phyloP scores from a whole-genome alignment of 2,113 vertebrate genomes.

The Microtus pennsylvanicus region DNA sequence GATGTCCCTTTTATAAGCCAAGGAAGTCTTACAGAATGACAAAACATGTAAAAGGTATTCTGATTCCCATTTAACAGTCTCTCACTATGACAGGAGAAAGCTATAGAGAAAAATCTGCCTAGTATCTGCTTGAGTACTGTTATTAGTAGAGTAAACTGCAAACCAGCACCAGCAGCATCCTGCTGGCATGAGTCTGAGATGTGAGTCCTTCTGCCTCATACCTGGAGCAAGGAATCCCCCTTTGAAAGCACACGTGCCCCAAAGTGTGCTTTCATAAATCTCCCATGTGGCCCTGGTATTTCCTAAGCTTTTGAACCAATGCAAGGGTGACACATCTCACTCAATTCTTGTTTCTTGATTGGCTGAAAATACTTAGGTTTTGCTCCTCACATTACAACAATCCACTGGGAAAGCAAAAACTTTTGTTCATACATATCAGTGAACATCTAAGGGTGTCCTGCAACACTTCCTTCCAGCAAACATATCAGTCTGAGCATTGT shows the following conservation, averaged over 20 bases:
- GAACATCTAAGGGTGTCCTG: constrained; percentile 90
- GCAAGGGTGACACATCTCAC: background rate
- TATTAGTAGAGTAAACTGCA: background rate
- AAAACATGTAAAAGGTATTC: background rate
- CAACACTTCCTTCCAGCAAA: constrained; percentile 86
- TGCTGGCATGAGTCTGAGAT: accelerated
- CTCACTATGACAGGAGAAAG: background rate
- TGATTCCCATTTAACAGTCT: background rate
- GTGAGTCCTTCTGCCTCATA: background rate
- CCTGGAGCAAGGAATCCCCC: background rate
- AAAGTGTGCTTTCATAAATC: background rate
- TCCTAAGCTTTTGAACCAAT: background rate
- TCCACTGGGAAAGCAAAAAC: constrained; percentile 78
- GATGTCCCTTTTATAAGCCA: background rate
- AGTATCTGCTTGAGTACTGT: background rate
- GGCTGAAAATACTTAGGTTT: background rate
- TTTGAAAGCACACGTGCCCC: accelerated
- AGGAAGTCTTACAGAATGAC: background rate
- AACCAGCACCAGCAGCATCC: background rate
- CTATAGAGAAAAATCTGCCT: background rate
- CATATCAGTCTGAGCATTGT: constrained; percentile 88
- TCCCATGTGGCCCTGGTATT: background rate
- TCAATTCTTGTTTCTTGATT: background rate
- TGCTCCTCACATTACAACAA: background rate
- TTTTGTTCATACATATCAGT: constrained; percentile 88